Evolutionary conservation across 2,888 invertebrate genomes (phyloP).

Genomic region (Epirrita christyi): DNA sequence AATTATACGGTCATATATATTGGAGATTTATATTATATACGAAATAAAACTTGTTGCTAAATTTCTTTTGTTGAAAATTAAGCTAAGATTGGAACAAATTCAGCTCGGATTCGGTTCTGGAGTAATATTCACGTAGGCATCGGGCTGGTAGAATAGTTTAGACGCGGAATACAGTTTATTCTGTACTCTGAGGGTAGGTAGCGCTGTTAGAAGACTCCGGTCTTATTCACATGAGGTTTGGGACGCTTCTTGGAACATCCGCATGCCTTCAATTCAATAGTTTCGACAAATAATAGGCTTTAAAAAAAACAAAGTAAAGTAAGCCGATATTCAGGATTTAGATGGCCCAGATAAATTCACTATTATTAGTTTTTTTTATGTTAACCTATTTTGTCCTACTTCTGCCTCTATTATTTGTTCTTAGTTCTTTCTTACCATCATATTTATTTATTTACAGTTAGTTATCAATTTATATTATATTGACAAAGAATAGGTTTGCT

Average conservation of each 20-base stretch:
- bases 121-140: no score
- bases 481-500: no score
- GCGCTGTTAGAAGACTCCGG: conserved; percentile 7
- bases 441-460: no score
- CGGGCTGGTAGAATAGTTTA: conserved; percentile 19
- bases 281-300: conserved; percentile 31
- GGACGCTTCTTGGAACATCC: conserved; percentile 18
- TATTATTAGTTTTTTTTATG: background rate
- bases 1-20: background rate
- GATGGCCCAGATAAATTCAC: conserved; percentile 27
- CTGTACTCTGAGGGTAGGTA: conserved; percentile 8
- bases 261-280: conserved; percentile 28
- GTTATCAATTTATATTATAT: no score
- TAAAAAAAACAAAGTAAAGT: conserved; percentile 30
- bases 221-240: conserved; percentile 9
- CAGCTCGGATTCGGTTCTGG: no score
- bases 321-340: conserved; percentile 25
- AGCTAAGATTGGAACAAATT: no score
- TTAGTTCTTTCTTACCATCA: background rate
- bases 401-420: background rate
- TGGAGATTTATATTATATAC: no score
- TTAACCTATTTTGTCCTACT: background rate
- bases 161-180: conserved; percentile 5
- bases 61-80: no score
- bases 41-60: no score